Evolutionary conservation across 1,140 invertebrate genomes (phyloP), one percentile per base, ranked within the genome.

Genomic region (Bemisia tabaci): DNA sequence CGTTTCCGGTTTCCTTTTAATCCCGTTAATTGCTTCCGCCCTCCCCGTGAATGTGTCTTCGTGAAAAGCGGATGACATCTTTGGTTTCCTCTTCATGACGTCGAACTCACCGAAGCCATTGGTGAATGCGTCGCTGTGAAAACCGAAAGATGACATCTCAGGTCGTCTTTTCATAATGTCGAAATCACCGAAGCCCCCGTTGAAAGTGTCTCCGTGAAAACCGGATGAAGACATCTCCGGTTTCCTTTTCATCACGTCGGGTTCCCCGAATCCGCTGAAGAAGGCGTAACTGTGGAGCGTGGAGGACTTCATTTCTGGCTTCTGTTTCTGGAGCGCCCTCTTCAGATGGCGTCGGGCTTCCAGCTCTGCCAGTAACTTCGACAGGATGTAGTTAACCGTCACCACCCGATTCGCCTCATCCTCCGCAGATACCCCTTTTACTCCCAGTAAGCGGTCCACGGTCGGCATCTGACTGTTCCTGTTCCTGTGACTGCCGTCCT

Each of bases 171-270:
- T 78, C 69, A 79, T 75, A 0, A 77, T 74, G 9, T 76, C 75
- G 68, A 78, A 79, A 61, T 77, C 75, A n/a, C 78, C 78, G 63
- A 79, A 79, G 21, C 76, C 76, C 61, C 77, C 71, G 65, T 74
- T 75, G 68, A 81, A 81, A n/a, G 78, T 76, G 68, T 80, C 78
- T 21, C 74, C 77, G 63, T 81, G 74, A 69, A 80, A 79, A 2
- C 79, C 70, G 48, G 64, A 67, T 71, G 68, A 64, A 48, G 67
- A 65, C 69, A 71, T 69, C 59, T 72, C 68, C 39, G 68, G 68
- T 24, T 68, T 69, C 61, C 68, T 62, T 67, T 74, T 70, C 59
- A 75, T 77, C 17, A 75, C 76, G 64, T 74, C 71, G 63, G 75
- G 75, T 63, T 76, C 74, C 21, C 74, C 25, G 61, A 65, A 64